Base-by-base conservation (phyloP, 1,140 invertebrate genomes). In the Cotesia glomerata region DNA sequence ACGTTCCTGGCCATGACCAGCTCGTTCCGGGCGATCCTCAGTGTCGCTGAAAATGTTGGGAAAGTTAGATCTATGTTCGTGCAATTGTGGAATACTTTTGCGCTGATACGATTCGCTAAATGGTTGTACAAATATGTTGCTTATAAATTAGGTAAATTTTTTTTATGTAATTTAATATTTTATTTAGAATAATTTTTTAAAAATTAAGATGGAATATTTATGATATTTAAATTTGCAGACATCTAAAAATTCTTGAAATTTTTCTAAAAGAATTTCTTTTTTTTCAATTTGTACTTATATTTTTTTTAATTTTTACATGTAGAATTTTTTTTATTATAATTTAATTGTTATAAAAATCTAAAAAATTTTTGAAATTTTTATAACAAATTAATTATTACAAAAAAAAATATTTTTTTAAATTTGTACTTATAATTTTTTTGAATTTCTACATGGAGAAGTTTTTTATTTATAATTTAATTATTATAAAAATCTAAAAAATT, bases 1-100 rank as follows among this genome's bases (percentile, higher is more conserved):
- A 98, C 97, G 72, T 98, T 97, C 83, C 93, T 95, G 85, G 97
- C 97, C 16, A 90, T 99, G 77, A 95, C 97, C 11, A 97, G 93
- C 84, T 98, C 97, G 5, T 99, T 99, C 84, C 89, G 95, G 80
- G 97, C 97, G 56, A 95, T 99, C 75, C 88, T 99, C 45, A 95
- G 96, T 65, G 97, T 99, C 1, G 97, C 97, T 39, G 96, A 99
- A 75, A 97, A 98, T 86, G 93, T 99, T 86, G 93, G 94, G 4
- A 88, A 94, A 75, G 84, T 98, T 64, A 91, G 94, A 69, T 90
- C 90, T 9, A 91, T 97, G 76, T 92, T 98, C 80, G 90, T 91
- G 18, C 93, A 95, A 75, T 90, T 98, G 70, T 92, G 96, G 88
- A 95, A 93, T 39, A 92, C 94, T 32, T 91, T 98, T 81, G 93